phyloP scores from a whole-genome alignment of 35 echinoderm and acorn worm species.

The Antedon bifida region DNA sequence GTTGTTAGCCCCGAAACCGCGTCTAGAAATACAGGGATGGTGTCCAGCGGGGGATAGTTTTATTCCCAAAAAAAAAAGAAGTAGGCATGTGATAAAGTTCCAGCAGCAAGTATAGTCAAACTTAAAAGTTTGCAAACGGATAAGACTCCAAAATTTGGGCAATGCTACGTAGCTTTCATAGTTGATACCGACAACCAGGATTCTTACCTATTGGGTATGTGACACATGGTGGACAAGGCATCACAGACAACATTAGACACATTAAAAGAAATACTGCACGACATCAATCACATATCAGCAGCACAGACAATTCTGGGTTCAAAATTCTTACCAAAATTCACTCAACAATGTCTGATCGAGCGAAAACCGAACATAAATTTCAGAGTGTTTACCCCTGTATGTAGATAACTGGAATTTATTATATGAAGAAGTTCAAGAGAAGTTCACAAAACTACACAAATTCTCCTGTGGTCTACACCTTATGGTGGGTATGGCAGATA shows the following conservation, averaged over 20 bases:
- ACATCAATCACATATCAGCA: slow-evolving; percentile 2
- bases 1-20: no score
- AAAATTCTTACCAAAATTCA: slow-evolving; percentile 12
- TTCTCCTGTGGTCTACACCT: slow-evolving; percentile 20
- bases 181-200: no score
- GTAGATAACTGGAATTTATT: background rate
- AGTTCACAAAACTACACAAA: background rate
- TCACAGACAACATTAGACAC: slow-evolving; percentile 10
- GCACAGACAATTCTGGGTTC: slow-evolving; percentile 2
- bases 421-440: background rate
- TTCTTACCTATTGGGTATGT: slow-evolving; percentile 20
- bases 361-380: slow-evolving; percentile 14
- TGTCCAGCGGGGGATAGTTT: no score
- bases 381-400: slow-evolving; percentile 8
- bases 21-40: no score
- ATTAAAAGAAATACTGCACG: no score
- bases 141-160: slow-evolving; percentile 7
- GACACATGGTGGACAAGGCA: no score
- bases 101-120: no score
- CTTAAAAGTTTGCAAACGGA: no score
- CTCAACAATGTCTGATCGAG: slow-evolving; percentile 17
- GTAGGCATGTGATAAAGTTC: no score
- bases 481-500: slow-evolving; percentile 9
- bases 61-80: no score
- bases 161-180: slow-evolving; percentile 18